A percentile compares a stretch with the other conserved stretches of the same genome.
phyloP scores from a whole-genome alignment of 37 sponge, comb jelly and placozoan genomes.

The Amphimedon queenslandica region DNA sequence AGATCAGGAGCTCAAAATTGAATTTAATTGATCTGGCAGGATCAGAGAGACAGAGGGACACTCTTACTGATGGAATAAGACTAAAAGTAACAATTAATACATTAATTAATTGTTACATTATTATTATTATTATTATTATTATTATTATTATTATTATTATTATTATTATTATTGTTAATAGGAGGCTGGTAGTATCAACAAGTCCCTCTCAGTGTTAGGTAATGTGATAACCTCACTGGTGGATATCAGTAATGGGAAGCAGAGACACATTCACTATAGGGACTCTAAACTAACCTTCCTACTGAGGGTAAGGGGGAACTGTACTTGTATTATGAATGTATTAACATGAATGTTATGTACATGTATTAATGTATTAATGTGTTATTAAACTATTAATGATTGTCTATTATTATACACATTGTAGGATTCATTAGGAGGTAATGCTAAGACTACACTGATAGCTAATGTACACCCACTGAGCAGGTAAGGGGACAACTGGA shows the following conservation, averaged over 20 bases:
- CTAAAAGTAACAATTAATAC: slow-evolving; percentile 48
- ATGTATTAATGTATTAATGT: background rate
- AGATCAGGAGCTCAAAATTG: slow-evolving; percentile 68
- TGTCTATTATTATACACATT: too few relatives aligned
- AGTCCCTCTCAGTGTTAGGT: slow-evolving; percentile 77
- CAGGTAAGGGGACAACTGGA: slow-evolving; percentile 19
- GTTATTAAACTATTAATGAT: background rate
- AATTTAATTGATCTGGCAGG: slow-evolving; percentile 87
- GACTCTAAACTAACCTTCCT: slow-evolving; percentile 90
- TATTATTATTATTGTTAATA: slow-evolving; percentile 6
- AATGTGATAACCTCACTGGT: slow-evolving; percentile 87
- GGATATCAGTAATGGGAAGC: slow-evolving; percentile 74
- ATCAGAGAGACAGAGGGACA: slow-evolving; percentile 83
- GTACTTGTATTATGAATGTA: background rate
- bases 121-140: background rate
- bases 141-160: background rate
- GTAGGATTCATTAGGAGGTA: slow-evolving; percentile 90
- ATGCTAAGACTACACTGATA: slow-evolving; percentile 81
- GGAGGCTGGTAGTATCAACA: slow-evolving; percentile 91
- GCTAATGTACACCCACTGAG: slow-evolving; percentile 84
- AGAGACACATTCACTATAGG: slow-evolving; percentile 80
- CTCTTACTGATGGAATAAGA: slow-evolving; percentile 62
- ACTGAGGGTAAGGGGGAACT: slow-evolving; percentile 61
- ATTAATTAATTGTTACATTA: too few relatives aligned
- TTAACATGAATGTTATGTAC: slow-evolving; percentile 5